A percentile compares a stretch with the other conserved stretches of the same genome.
phyloP scores from a whole-genome alignment of 2,888 invertebrate species.

The Diachrysia chrysitis region DNA sequence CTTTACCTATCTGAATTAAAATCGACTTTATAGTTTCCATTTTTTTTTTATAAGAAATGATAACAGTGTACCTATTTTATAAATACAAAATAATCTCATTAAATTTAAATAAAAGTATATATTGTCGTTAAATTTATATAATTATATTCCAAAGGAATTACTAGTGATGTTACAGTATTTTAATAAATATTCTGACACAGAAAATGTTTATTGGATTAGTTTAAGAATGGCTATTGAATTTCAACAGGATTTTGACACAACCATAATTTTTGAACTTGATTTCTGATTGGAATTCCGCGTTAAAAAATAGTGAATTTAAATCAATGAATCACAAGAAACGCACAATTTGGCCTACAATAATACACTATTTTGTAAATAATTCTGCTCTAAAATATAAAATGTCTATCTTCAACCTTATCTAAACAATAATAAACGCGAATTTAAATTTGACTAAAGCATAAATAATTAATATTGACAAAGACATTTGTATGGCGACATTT shows the following conservation, averaged over 20 bases:
- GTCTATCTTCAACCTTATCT: not conserved
- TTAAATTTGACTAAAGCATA: not conserved
- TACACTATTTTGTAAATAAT: not conserved
- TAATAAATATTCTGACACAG: slow-evolving; percentile 41
- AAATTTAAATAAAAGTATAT: slow-evolving; percentile 5
- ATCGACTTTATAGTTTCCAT: not conserved
- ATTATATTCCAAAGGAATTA: slow-evolving; percentile 40
- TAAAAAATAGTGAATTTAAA: not conserved
- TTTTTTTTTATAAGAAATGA: no score
- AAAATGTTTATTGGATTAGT: slow-evolving; percentile 46
- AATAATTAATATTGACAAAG: slow-evolving; percentile 7
- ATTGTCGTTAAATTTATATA: slow-evolving; percentile 12
- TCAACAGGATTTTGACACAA: not conserved
- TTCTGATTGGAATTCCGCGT: not conserved
- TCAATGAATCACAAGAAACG: not conserved
- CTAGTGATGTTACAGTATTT: slow-evolving; percentile 62
- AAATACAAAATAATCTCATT: not conserved
- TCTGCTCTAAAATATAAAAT: not conserved
- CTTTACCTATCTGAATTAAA: not conserved
- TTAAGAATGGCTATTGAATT: slow-evolving; percentile 16
- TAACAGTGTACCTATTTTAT: no score
- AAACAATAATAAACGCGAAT: not conserved
- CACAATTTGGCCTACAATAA: not conserved
- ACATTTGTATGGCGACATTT: slow-evolving; percentile 11
- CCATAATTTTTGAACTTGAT: not conserved